Conservation (phyloP, 1,140 invertebrate genomes). For the Zaprionus capensis region DNA sequence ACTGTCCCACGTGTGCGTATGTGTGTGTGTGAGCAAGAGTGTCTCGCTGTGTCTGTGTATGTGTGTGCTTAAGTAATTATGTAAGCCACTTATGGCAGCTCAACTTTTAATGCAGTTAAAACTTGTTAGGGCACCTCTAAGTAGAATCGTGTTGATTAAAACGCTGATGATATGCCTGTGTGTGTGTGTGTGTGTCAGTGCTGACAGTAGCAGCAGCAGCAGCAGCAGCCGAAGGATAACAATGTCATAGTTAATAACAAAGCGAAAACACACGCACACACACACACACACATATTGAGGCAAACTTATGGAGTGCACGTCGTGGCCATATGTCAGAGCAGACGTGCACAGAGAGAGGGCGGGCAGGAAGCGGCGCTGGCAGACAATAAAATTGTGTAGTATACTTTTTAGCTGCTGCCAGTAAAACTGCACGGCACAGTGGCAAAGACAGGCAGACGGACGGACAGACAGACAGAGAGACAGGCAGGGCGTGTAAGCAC, state of each 20-base stretch:
- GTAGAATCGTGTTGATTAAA: constrained; percentile 56
- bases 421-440: constrained; percentile 5
- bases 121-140: constrained; percentile 45
- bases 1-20: not conserved
- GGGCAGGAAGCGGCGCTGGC: not conserved
- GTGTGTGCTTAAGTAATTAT: constrained; percentile 44
- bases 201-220: constrained; percentile 29
- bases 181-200: not conserved
- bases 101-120: constrained; percentile 62
- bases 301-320: constrained; percentile 9
- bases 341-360: constrained; percentile 11
- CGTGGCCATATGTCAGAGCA: constrained; percentile 39
- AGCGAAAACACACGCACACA: not conserved
- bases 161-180: not conserved
- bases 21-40: not conserved
- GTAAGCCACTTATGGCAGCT: constrained; percentile 48
- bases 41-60: constrained; percentile 15
- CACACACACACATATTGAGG: constrained; percentile 3
- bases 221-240: constrained; percentile 29
- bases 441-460: not conserved
- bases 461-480: not conserved
- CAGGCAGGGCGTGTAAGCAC: not conserved
- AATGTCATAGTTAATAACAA: constrained; percentile 48
- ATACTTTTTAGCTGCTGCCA: constrained; percentile 31
- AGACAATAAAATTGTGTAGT: constrained; percentile 46